A percentile compares a stretch with the other conserved stretches of the same genome.
Evolutionary conservation across 2,888 invertebrate genomes (phyloP).

Genomic region (Polydrusus cervinus): DNA sequence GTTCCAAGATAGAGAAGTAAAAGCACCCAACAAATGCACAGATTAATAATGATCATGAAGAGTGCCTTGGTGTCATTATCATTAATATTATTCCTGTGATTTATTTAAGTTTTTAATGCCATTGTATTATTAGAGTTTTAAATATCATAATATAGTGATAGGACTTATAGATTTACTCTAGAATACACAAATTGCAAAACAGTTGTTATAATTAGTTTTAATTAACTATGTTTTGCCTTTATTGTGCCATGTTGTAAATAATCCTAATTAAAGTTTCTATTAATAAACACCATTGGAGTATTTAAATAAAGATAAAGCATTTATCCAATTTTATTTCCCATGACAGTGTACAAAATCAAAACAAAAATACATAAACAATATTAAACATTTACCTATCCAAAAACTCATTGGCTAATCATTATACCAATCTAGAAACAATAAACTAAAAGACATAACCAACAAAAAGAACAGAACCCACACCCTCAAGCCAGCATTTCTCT

Average conservation of each 20-base stretch:
- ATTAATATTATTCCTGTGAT: neutral
- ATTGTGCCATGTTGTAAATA: neutral
- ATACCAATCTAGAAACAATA: slow-evolving; percentile 99
- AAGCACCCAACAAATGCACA: neutral
- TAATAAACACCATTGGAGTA: neutral
- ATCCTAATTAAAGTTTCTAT: neutral
- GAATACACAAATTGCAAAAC: too few species aligned
- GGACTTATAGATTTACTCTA: too few species aligned
- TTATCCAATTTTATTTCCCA: neutral
- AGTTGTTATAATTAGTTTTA: too few species aligned
- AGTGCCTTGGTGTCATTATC: neutral
- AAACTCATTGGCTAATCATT: slow-evolving; percentile 81
- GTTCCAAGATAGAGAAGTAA: too few species aligned
- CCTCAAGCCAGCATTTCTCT: slow-evolving; percentile 95
- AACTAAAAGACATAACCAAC: slow-evolving; percentile 94
- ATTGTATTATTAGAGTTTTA: too few species aligned
- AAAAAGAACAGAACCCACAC: slow-evolving; percentile 97
- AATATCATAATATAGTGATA: too few species aligned
- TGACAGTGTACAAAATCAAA: neutral
- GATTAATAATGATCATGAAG: too few species aligned
- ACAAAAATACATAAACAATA: slow-evolving; percentile 6
- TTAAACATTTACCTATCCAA: neutral
- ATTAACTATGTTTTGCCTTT: neutral
- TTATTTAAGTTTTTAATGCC: neutral
- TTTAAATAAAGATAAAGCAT: neutral